Base-by-base conservation (phyloP, 2,113 vertebrate species). In the Toxotes jaculatrix region DNA sequence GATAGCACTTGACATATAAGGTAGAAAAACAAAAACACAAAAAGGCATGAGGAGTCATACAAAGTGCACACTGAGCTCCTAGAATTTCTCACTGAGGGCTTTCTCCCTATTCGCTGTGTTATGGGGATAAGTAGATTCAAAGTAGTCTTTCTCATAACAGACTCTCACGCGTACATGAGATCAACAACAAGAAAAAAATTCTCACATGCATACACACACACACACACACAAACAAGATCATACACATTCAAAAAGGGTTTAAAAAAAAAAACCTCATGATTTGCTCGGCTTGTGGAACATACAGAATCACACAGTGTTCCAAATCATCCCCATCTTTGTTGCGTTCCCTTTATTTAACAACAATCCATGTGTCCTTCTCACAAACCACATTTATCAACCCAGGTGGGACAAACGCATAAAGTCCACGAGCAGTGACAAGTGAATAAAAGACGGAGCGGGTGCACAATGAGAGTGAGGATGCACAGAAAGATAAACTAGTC, bases 51-150 rank as follows among this genome's bases (percentile, higher is more conserved):
- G 91, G 91, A 96, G 93, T 95, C 93, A 93, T 95, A 94, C 87
- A 98, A 98, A 98, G 97, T 98, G 96, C 97, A 97, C 94, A 96
- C 93, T 95, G 95, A 96, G 94, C 95, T 93, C 92, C 93, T 93
- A 94, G 77, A 89, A 91, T 91, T 91, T 93, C 86, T 94, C 91
- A n/a, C 78, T 75, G 89, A 92, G 77, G 92, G 91, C 49, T 66
- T 90, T 65, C 77, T 88, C 74, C 77, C 84, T 59, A 67, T 51
- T 90, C 68, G 61, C 76, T 67, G 83, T 81, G 67, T 88, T 87
- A 81, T 55, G 72, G 53, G 68, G 78, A 72, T 59, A 85, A 68
- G 69, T 80, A 71, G 42, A 85, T 87, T 86, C 56, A 81, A 89
- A 91, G 87, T 87, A 84, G 84, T 90, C 87, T 78, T 77, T 81